These are phyloP conservation scores for Aleiodes sp. DNA, from an alignment of 1,140 invertebrate genomes.

Conservation along the genomic window DNA sequence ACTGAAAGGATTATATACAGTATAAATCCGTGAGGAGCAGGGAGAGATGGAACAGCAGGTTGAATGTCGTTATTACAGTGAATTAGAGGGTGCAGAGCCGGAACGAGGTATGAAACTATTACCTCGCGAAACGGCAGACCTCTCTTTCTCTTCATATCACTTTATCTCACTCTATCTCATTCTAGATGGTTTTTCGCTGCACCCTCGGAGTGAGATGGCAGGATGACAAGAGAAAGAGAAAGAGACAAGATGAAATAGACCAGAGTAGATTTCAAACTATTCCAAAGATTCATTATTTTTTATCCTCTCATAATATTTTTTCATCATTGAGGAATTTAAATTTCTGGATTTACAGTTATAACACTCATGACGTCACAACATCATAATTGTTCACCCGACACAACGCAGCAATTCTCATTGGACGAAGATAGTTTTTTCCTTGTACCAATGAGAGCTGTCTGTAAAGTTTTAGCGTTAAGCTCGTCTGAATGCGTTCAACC, in stretches of 20 bases:
- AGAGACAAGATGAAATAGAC: neutral
- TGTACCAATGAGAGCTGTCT: no score
- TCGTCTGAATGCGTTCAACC: no score
- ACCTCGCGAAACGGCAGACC: conserved; percentile 61
- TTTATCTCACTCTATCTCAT: conserved; percentile 34
- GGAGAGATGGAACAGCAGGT: conserved; percentile 58
- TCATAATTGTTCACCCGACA: no score
- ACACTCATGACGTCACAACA: no score
- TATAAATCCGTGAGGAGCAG: conserved; percentile 23
- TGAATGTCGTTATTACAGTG: conserved; percentile 66
- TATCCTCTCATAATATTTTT: neutral
- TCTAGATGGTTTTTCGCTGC: conserved; percentile 20
- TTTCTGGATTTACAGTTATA: no score
- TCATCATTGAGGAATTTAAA: no score
- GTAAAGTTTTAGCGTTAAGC: no score
- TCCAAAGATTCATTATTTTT: neutral
- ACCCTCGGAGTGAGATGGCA: neutral
- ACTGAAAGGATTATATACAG: conserved; percentile 4
- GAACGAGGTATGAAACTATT: conserved; percentile 68
- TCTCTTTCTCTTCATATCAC: conserved; percentile 34
- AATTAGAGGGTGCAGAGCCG: conserved; percentile 67
- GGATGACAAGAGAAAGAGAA: neutral
- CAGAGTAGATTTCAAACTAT: neutral
- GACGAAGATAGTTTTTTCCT: no score
- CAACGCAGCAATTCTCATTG: no score